Conservation (phyloP, 2,113 vertebrate genomes). For the Plotosus lineatus region DNA sequence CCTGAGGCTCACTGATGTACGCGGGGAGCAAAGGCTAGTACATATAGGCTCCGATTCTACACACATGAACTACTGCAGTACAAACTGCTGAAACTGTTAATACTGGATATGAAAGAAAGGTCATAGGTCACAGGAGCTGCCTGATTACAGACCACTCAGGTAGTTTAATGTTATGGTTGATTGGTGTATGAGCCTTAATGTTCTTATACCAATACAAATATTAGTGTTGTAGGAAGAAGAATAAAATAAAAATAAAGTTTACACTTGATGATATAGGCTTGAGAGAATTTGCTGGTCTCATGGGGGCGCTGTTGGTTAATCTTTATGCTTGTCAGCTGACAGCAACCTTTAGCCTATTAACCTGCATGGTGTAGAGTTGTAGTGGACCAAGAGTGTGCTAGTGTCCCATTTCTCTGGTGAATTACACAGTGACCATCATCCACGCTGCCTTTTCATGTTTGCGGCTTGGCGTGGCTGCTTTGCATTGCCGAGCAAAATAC, state of each 20-base stretch:
- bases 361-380: slow-evolving; percentile 35
- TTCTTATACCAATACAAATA: background rate
- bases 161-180: no score
- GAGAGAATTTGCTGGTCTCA: slow-evolving; percentile 37
- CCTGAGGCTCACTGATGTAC: no score
- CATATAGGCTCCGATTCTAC: no score
- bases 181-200: background rate
- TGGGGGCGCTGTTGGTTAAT: slow-evolving; percentile 64
- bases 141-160: no score
- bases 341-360: slow-evolving; percentile 44
- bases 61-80: no score
- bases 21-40: no score
- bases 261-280: no score
- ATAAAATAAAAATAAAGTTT: background rate
- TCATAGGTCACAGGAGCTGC: no score
- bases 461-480: slow-evolving; percentile 8
- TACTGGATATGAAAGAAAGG: no score
- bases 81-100: no score
- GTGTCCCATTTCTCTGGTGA: slow-evolving; percentile 29
- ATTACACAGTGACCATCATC: slow-evolving; percentile 38
- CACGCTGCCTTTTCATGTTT: slow-evolving; percentile 41
- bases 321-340: slow-evolving; percentile 31
- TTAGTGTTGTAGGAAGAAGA: background rate
- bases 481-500: slow-evolving; percentile 1
- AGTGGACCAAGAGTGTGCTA: slow-evolving; percentile 23